Conservation (phyloP, 2,888 invertebrate species). For the Torymus auratus region DNA sequence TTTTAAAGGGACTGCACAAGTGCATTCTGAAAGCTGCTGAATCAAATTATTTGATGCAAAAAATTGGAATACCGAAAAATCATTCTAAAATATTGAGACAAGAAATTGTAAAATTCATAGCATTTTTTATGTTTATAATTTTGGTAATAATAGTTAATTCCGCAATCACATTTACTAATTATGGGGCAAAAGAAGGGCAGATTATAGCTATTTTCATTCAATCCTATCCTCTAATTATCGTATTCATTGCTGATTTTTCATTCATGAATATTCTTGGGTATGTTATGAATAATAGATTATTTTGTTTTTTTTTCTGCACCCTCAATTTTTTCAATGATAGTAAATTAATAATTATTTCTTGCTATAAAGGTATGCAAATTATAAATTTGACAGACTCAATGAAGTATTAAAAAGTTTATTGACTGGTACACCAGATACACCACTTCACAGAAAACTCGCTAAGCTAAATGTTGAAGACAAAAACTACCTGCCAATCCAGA, state of each 20-base stretch:
- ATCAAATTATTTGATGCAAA: constrained; percentile 8
- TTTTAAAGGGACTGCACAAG: constrained; percentile 20
- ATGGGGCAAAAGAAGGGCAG: neutral
- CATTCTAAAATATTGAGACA: neutral
- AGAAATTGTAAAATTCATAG: neutral
- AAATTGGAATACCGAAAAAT: constrained; percentile 34
- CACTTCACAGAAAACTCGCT: constrained; percentile 9
- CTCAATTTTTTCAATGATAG: neutral
- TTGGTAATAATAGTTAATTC: constrained; percentile 6
- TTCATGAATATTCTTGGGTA: constrained; percentile 39
- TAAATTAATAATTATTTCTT: neutral
- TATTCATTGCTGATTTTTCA: constrained; percentile 29
- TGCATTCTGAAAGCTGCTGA: constrained; percentile 8
- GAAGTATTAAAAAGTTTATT: constrained; percentile 17
- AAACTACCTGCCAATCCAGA: neutral
- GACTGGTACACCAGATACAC: constrained; percentile 25
- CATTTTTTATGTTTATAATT: neutral
- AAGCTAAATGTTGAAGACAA: neutral
- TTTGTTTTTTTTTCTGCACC: neutral
- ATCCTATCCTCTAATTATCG: constrained; percentile 21
- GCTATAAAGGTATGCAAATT: constrained; percentile 32
- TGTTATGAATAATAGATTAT: neutral
- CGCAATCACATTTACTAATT: neutral
- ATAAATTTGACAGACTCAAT: constrained; percentile 39
- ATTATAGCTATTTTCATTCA: neutral